Evolutionary conservation across 2,888 invertebrate species (phyloP).

Genomic region (Eucera pruinosa): DNA sequence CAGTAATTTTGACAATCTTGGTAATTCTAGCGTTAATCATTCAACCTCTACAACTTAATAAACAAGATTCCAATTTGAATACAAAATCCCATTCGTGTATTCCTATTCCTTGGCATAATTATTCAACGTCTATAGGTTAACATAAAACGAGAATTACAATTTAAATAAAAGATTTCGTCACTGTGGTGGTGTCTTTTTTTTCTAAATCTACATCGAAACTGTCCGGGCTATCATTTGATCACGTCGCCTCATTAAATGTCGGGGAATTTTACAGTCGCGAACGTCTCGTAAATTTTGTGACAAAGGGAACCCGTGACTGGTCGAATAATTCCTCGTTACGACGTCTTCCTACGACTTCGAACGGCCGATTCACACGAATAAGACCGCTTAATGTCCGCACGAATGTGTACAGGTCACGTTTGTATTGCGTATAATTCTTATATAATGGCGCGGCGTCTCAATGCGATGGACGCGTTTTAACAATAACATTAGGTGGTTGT

Average conservation of each 20-base stretch:
- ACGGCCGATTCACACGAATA: conserved; percentile 34
- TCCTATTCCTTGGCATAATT: no score
- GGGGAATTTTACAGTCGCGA: neutral
- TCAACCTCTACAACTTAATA: no score
- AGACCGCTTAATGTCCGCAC: conserved; percentile 9
- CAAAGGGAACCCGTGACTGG: conserved; percentile 12
- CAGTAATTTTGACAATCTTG: no score
- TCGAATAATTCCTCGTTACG: conserved; percentile 31
- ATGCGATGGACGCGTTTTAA: neutral
- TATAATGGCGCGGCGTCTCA: conserved; percentile 17
- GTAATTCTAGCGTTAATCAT: no score
- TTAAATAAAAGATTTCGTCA: no score
- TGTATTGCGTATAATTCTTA: conserved; percentile 22
- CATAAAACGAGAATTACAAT: no score
- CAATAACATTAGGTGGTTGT: conserved; percentile 16
- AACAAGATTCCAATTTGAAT: no score
- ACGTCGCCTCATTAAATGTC: neutral
- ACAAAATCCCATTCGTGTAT: no score
- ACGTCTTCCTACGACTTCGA: conserved; percentile 29
- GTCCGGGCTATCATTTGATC: no score
- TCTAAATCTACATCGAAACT: no score
- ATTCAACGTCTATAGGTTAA: no score
- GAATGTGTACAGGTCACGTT: conserved; percentile 28
- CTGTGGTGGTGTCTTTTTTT: no score
- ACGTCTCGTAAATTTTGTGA: neutral